Evolutionary conservation across 2,113 vertebrate species (phyloP).

Genomic region (Indicator maculatus): DNA sequence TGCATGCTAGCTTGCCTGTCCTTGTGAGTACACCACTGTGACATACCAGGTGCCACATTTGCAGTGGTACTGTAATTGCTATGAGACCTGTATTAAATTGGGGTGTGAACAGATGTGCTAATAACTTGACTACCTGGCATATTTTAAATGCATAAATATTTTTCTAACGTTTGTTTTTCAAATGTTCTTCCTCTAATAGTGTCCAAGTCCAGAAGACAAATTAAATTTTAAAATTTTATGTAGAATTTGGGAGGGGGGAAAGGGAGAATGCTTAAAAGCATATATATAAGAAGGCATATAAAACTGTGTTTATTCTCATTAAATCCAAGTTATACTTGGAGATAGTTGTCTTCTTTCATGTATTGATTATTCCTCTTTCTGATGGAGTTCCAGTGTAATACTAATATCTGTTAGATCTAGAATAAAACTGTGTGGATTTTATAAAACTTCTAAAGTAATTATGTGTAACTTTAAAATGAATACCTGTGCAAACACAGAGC

Average conservation of each 20-base stretch:
- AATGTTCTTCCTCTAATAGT: background rate
- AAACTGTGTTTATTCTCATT: background rate
- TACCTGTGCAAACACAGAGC: background rate
- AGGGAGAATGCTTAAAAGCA: too few species aligned
- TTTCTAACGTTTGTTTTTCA: background rate
- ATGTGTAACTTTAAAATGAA: background rate
- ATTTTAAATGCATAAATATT: background rate
- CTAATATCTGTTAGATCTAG: background rate
- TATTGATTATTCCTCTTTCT: background rate
- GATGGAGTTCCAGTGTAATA: background rate
- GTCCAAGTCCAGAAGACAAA: background rate
- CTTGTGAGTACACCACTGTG: background rate
- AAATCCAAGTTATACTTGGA: background rate
- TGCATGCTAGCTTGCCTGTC: background rate
- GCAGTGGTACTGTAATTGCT: background rate
- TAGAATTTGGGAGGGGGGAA: too few species aligned
- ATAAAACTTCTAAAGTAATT: background rate
- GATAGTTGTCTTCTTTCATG: background rate
- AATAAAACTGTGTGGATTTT: background rate
- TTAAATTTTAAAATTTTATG: background rate
- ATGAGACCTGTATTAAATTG: background rate
- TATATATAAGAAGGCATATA: too few species aligned
- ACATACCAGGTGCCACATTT: background rate
- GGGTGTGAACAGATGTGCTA: background rate
- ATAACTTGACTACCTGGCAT: background rate